Conservation (phyloP, 2,888 invertebrate species). For the Periphyllus acericola region DNA sequence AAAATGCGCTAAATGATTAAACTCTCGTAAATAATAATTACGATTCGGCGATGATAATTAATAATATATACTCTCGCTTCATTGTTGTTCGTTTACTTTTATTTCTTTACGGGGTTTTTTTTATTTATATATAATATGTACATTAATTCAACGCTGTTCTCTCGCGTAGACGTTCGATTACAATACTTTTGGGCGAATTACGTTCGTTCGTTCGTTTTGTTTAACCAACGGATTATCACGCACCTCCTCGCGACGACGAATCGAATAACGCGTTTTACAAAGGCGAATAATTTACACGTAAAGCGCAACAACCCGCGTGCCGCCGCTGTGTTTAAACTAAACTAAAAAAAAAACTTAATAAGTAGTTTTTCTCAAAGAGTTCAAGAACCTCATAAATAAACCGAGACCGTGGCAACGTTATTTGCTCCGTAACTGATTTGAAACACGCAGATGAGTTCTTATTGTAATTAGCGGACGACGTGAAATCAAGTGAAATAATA, state of each 20-base stretch:
- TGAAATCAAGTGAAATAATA: constrained; percentile 15
- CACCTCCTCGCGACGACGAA: not conserved
- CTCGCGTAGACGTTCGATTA: not conserved
- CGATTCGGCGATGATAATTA: not conserved
- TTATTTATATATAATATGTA: not conserved
- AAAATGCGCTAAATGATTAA: not conserved
- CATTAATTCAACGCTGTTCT: not conserved
- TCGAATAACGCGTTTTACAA: constrained; percentile 22
- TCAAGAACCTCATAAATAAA: constrained; percentile 33
- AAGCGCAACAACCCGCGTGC: constrained; percentile 1
- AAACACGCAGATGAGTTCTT: constrained; percentile 6
- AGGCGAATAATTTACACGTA: constrained; percentile 5
- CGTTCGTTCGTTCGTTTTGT: not conserved
- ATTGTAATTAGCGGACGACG: constrained; percentile 20
- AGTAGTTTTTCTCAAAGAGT: constrained; percentile 34
- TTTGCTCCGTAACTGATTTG: constrained; percentile 9
- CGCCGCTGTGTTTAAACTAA: constrained; percentile 1
- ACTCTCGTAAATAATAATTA: not conserved
- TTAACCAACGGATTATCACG: constrained; percentile 25
- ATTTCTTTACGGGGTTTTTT: not conserved
- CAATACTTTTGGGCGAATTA: not conserved
- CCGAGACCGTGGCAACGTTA: not conserved
- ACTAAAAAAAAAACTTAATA: constrained; percentile 28
- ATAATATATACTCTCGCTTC: not conserved
- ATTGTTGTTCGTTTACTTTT: not conserved